Evolutionary conservation across 2,113 vertebrate species (phyloP).

Genomic region (Gambusia holbrooki): DNA sequence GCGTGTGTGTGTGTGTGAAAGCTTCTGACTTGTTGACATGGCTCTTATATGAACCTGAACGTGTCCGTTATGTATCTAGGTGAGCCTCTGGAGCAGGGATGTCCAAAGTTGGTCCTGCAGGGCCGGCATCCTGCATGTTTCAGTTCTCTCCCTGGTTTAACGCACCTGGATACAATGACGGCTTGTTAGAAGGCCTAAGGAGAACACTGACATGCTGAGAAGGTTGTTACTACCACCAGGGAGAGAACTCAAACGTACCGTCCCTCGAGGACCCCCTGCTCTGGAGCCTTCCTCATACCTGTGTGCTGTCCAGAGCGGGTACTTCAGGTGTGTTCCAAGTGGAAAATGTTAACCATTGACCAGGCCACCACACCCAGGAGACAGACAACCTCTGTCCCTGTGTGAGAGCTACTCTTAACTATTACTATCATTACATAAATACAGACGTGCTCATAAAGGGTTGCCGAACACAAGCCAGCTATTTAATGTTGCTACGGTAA

Average conservation of each 20-base stretch:
- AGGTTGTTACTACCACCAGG: too few species aligned
- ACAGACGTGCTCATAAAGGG: constrained; percentile 1
- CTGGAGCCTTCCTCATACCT: background rate
- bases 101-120: too few species aligned
- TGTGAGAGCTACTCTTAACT: constrained; percentile 3
- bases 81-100: too few species aligned
- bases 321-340: constrained; percentile 24
- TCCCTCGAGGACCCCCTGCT: too few species aligned
- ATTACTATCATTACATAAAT: constrained; percentile 5
- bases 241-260: too few species aligned
- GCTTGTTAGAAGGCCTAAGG: too few species aligned
- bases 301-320: background rate
- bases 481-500: background rate
- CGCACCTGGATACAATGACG: too few species aligned
- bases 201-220: too few species aligned
- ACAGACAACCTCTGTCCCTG: constrained; percentile 23
- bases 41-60: background rate
- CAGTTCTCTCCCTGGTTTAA: too few species aligned
- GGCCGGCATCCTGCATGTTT: too few species aligned
- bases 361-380: constrained; percentile 39
- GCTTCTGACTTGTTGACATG: background rate
- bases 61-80: background rate
- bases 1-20: background rate
- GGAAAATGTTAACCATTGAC: constrained; percentile 49
- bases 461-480: too few species aligned